Percentiles rank a stretch among this genome's conserved stretches.
Evolutionary conservation across 2,113 vertebrate genomes (phyloP).

Genomic region (Ariopsis seemanni): DNA sequence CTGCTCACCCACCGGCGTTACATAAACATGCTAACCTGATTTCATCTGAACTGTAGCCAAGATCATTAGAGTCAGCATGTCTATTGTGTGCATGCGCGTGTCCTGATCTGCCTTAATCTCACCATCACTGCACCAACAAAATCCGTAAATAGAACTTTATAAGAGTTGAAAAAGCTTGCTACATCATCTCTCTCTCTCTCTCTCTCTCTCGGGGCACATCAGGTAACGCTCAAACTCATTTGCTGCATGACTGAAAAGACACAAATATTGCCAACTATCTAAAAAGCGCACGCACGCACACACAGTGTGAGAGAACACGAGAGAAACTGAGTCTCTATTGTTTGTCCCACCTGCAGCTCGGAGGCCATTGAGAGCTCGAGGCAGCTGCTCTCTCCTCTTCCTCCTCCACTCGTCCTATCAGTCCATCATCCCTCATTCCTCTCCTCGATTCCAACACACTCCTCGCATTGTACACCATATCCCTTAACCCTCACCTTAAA

Average conservation of each 20-base stretch:
- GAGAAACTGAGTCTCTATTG: slow-evolving; percentile 51
- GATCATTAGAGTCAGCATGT: slow-evolving; percentile 37
- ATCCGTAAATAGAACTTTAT: slow-evolving; percentile 38
- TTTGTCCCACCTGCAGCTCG: slow-evolving; percentile 53
- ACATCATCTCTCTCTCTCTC: neutral
- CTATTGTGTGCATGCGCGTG: neutral
- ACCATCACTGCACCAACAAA: slow-evolving; percentile 16
- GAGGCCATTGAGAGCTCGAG: slow-evolving; percentile 37
- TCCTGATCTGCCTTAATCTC: slow-evolving; percentile 20
- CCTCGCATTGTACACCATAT: slow-evolving; percentile 22
- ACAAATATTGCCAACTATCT: slow-evolving; percentile 41
- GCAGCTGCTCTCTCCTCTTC: slow-evolving; percentile 44
- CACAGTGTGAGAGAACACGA: slow-evolving; percentile 18
- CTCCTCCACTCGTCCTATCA: slow-evolving; percentile 33
- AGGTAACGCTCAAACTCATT: slow-evolving; percentile 44
- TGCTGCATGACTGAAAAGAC: slow-evolving; percentile 46
- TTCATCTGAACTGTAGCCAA: slow-evolving; percentile 41
- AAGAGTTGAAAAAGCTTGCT: slow-evolving; percentile 14
- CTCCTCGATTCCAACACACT: slow-evolving; percentile 6
- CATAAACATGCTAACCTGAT: slow-evolving; percentile 48
- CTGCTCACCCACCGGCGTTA: slow-evolving; percentile 16
- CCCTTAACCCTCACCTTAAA: slow-evolving; percentile 25
- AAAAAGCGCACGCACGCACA: neutral
- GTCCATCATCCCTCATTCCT: slow-evolving; percentile 24
- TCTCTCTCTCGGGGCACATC: neutral